Evolutionary conservation across 2,797 vertebrate genomes (phyloP).

Genomic region (Microhierax caerulescens): DNA sequence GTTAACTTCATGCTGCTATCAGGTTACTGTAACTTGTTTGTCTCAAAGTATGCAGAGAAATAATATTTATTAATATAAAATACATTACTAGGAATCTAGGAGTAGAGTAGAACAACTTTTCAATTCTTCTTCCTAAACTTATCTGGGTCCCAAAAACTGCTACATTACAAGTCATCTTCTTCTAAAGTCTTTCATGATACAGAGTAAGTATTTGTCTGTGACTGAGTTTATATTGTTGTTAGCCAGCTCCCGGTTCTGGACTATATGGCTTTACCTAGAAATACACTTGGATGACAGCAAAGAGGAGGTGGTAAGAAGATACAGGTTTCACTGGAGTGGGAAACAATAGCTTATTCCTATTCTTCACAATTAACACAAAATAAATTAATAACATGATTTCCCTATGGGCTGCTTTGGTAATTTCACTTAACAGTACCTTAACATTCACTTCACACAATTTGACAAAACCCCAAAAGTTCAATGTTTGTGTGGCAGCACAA

Average conservation of each 20-base stretch:
- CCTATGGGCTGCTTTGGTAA: neutral
- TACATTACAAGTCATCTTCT: fast-evolving
- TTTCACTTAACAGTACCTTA: neutral
- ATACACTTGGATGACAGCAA: neutral
- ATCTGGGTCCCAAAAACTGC: neutral
- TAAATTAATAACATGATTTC: neutral
- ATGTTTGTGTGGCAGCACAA: neutral
- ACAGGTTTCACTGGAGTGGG: neutral
- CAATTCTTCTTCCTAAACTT: neutral
- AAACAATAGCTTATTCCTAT: neutral
- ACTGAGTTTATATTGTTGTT: neutral
- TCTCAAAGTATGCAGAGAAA: neutral
- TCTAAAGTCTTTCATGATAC: neutral
- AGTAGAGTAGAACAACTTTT: neutral
- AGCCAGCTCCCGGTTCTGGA: neutral
- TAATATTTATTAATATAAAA: neutral
- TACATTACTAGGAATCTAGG: neutral
- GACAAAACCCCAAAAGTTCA: neutral
- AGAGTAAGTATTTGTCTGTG: neutral
- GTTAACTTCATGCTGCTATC: neutral
- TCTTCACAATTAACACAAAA: neutral
- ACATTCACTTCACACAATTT: neutral
- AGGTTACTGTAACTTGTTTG: neutral
- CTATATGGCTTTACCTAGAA: neutral
- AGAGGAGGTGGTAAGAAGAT: neutral